Conservation (phyloP, 2,113 vertebrate species). For the Crotalus helleri region DNA sequence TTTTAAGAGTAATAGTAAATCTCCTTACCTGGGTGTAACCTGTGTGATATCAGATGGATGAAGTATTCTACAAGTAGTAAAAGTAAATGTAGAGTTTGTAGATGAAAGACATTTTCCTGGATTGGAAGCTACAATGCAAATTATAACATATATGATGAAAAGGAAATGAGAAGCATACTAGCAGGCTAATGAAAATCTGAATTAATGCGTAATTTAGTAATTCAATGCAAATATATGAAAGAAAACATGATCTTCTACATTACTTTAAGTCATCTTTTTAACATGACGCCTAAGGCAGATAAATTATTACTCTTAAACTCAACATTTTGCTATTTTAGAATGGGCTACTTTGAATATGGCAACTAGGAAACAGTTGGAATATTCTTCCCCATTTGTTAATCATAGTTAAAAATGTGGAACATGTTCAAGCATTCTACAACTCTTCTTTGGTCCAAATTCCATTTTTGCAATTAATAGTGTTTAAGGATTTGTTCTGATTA, state of each 20-base stretch:
- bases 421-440: not conserved
- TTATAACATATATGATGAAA: constrained; percentile 31
- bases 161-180: constrained; percentile 29
- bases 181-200: constrained; percentile 28
- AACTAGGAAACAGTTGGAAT: not conserved
- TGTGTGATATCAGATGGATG: constrained; percentile 93
- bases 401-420: not conserved
- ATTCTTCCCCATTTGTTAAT: not conserved
- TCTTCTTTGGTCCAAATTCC: not conserved
- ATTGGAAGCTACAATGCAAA: constrained; percentile 76
- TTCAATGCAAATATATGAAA: not conserved
- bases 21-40: constrained; percentile 86
- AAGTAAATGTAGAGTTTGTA: constrained; percentile 94
- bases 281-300: not conserved
- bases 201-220: not conserved
- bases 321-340: not conserved
- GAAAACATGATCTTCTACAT: not conserved
- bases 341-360: not conserved
- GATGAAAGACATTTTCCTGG: constrained; percentile 91
- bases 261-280: not conserved
- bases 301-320: not conserved
- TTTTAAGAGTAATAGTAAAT: not conserved
- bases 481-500: not conserved
- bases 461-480: not conserved
- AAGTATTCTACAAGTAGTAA: constrained; percentile 94